phyloP scores from a whole-genome alignment of 1,140 invertebrate genomes.

The Psix sp. region DNA sequence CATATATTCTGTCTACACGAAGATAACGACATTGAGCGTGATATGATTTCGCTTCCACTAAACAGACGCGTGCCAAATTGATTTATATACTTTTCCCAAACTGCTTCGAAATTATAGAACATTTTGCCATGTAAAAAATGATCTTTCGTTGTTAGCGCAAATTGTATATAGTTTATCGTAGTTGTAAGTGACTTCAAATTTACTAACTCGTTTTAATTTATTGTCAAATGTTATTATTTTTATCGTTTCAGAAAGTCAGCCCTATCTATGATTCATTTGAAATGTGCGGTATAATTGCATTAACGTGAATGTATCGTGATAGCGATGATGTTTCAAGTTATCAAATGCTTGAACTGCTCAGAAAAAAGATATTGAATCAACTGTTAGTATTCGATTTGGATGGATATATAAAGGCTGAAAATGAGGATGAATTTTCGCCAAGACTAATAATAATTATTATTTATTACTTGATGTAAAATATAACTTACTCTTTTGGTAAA shows the following conservation, averaged over 20 bases:
- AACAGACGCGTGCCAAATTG: conserved; percentile 70
- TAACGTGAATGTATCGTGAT: not conserved
- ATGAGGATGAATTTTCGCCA: too few relatives aligned
- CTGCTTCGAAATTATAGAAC: too few relatives aligned
- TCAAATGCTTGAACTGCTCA: conserved; percentile 8
- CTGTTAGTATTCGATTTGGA: too few relatives aligned
- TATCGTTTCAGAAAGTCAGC: conserved; percentile 1
- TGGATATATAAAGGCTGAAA: too few relatives aligned
- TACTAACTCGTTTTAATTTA: not conserved
- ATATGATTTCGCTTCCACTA: conserved; percentile 70
- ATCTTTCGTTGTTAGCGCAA: too few relatives aligned
- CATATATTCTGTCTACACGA: too few relatives aligned
- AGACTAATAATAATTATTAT: too few relatives aligned
- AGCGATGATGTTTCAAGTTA: conserved; percentile 26
- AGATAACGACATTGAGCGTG: conserved; percentile 9
- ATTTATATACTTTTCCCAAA: not conserved
- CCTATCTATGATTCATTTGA: conserved; percentile 30
- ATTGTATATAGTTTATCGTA: too few relatives aligned
- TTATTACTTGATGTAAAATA: too few relatives aligned
- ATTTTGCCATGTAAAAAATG: too few relatives aligned
- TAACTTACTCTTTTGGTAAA: too few relatives aligned
- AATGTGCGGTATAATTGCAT: conserved; percentile 1
- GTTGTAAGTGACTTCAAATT: not conserved
- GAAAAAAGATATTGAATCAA: conserved; percentile 13
- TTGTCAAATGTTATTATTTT: conserved; percentile 6